Evolutionary conservation across 2,113 vertebrate species (phyloP).

Genomic region (Pogonocichla stellata): DNA sequence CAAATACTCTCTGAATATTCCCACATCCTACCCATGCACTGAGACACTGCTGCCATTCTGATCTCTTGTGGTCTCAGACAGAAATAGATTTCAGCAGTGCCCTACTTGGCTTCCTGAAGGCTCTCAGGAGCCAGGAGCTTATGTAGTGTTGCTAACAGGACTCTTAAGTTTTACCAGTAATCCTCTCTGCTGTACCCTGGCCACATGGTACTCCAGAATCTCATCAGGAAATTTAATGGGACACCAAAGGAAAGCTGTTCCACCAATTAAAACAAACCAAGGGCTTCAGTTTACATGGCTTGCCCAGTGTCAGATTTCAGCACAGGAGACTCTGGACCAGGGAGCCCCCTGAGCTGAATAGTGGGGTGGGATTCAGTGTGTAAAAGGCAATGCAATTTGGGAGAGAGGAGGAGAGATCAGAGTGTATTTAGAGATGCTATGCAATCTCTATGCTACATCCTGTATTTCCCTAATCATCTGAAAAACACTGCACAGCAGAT

Average conservation of each 20-base stretch:
- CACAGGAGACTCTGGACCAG: not conserved
- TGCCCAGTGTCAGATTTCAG: not conserved
- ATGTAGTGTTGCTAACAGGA: not conserved
- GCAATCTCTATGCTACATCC: not conserved
- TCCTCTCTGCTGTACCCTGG: not conserved
- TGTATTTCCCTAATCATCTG: not conserved
- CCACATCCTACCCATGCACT: not conserved
- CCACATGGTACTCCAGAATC: not conserved
- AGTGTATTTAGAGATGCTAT: not conserved
- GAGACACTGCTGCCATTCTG: fast-evolving
- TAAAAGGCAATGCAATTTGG: fast-evolving
- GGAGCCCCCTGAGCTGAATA: fast-evolving
- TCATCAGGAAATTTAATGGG: not conserved
- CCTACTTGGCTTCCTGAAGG: not conserved
- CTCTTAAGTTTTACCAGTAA: not conserved
- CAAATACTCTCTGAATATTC: not conserved
- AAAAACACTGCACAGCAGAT: not conserved
- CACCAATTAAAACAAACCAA: not conserved
- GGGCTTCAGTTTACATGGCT: not conserved
- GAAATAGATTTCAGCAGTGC: not conserved
- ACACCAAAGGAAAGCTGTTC: not conserved
- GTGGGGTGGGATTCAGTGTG: not conserved
- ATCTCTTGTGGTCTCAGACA: not conserved
- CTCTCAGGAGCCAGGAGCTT: not conserved
- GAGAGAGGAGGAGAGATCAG: not conserved